Conservation (phyloP, 2,888 invertebrate species). For the Drosophila flavopinicola region DNA sequence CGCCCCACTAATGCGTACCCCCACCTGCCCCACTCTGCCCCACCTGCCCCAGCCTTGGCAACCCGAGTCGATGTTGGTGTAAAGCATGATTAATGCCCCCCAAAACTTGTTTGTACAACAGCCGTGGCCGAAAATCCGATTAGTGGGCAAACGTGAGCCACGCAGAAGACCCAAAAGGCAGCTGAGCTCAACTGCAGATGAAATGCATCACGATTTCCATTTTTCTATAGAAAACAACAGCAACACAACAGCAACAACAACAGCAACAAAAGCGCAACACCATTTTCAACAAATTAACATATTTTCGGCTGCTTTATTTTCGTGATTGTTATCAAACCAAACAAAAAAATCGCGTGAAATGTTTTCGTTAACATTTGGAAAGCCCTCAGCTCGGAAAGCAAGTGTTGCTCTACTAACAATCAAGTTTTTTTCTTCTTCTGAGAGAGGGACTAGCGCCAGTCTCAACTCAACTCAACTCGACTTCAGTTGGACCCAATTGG, state of each 20-base stretch:
- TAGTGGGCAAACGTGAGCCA: slow-evolving; percentile 68
- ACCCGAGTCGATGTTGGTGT: slow-evolving; percentile 41
- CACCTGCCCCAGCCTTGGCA: background rate
- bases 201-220: slow-evolving; percentile 71
- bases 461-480: background rate
- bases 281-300: slow-evolving; percentile 79
- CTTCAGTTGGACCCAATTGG: too few species aligned
- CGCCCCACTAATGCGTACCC: slow-evolving; percentile 69
- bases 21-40: slow-evolving; percentile 26
- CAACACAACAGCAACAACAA: slow-evolving; percentile 53
- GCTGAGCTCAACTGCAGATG: slow-evolving; percentile 8
- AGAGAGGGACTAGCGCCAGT: slow-evolving; percentile 26
- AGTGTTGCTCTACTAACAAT: slow-evolving; percentile 21
- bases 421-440: slow-evolving; percentile 14
- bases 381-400: slow-evolving; percentile 18
- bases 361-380: slow-evolving; percentile 16
- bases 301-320: slow-evolving; percentile 51
- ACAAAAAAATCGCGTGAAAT: slow-evolving; percentile 55
- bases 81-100: slow-evolving; percentile 77
- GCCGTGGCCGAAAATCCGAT: slow-evolving; percentile 75
- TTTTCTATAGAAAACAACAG: slow-evolving; percentile 69
- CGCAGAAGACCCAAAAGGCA: slow-evolving; percentile 34
- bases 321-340: slow-evolving; percentile 34
- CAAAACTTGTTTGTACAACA: slow-evolving; percentile 76
- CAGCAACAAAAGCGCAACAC: slow-evolving; percentile 40